Conservation (phyloP, 2,888 invertebrate genomes). For the Eupithecia subfuscata region DNA sequence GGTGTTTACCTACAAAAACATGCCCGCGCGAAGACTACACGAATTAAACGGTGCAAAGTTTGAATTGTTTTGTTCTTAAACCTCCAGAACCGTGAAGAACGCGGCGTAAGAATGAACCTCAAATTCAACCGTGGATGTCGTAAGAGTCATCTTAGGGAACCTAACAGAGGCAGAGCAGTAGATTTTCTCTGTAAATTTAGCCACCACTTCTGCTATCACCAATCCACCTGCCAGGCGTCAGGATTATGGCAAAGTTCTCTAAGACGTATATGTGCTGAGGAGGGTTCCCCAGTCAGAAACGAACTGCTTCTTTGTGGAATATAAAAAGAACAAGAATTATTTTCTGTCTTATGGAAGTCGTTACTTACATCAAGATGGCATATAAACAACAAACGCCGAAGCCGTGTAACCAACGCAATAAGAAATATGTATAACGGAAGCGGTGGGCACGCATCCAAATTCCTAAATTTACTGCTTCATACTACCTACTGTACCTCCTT, state of each 20-base stretch:
- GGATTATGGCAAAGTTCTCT: not conserved
- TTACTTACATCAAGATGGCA: conserved; percentile 29
- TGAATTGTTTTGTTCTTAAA: no score
- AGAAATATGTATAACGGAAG: conserved; percentile 47
- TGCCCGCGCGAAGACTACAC: no score
- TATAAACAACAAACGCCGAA: conserved; percentile 36
- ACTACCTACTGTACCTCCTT: conserved; percentile 11
- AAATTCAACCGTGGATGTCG: not conserved
- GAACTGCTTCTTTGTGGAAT: not conserved
- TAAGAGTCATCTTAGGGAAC: not conserved
- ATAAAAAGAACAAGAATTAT: conserved; percentile 3
- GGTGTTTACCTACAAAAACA: no score
- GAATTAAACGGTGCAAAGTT: no score
- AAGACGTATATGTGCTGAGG: not conserved
- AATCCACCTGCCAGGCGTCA: no score
- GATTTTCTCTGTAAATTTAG: not conserved
- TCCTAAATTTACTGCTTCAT: conserved; percentile 46
- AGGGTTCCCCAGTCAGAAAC: not conserved
- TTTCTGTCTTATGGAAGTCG: conserved; percentile 18
- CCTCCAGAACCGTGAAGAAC: no score
- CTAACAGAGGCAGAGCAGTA: not conserved
- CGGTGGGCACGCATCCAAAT: conserved; percentile 51
- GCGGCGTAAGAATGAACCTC: no score
- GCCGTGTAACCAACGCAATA: conserved; percentile 38
- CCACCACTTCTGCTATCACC: not conserved